Percentiles rank a stretch among this genome's conserved stretches.
phyloP scores from a whole-genome alignment of 2,888 invertebrate genomes.

The Homarus gammarus region DNA sequence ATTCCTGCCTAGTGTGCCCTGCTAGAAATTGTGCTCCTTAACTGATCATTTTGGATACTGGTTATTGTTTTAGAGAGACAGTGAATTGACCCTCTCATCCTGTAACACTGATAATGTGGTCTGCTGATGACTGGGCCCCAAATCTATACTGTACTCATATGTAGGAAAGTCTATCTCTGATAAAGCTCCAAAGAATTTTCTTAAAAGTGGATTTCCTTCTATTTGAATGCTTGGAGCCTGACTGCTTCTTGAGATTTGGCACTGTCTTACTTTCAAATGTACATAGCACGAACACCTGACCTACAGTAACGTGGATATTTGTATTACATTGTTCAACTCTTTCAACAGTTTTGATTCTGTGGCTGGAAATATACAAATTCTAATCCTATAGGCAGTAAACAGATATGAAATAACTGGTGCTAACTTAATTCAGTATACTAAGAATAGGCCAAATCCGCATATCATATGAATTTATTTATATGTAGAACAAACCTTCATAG shows the following conservation, averaged over 20 bases:
- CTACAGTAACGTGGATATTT: not conserved
- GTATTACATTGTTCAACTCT: not conserved
- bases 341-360: not conserved
- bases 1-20: slow-evolving; percentile 1
- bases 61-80: not conserved
- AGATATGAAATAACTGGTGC: slow-evolving; percentile 4
- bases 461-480: too few species aligned
- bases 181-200: too few species aligned
- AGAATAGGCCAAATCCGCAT: not conserved
- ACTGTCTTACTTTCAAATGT: not conserved
- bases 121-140: not conserved
- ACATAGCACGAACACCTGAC: not conserved
- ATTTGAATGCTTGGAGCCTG: not conserved
- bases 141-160: not conserved
- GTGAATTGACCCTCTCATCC: not conserved
- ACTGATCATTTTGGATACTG: not conserved
- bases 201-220: not conserved
- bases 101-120: not conserved
- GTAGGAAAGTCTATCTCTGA: too few species aligned
- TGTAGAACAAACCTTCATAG: too few species aligned
- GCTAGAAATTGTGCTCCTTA: not conserved
- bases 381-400: not conserved
- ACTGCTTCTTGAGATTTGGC: not conserved
- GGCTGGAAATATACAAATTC: not conserved
- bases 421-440: not conserved